Evolutionary conservation across 2,797 vertebrate genomes (phyloP).

Genomic region (Gouania willdenowi): DNA sequence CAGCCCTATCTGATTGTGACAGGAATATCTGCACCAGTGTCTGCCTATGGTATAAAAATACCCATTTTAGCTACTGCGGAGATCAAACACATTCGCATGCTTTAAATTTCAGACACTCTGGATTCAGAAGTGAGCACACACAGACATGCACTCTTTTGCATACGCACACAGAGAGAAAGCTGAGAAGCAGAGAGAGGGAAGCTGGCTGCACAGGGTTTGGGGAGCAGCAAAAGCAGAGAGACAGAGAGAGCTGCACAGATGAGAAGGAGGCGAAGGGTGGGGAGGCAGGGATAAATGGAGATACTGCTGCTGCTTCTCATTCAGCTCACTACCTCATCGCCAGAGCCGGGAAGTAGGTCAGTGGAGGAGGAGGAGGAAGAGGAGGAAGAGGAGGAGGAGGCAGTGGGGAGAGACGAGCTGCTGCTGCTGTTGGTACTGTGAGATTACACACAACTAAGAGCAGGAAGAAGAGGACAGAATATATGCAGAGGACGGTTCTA

Average conservation of each 20-base stretch:
- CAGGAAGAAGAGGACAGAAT: slow-evolving; percentile 7
- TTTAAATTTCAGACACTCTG: slow-evolving; percentile 19
- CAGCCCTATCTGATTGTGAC: too few relatives aligned
- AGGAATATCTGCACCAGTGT: too few relatives aligned
- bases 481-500: slow-evolving; percentile 12
- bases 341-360: slow-evolving; percentile 72
- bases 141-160: slow-evolving; percentile 4
- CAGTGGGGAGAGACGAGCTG: slow-evolving; percentile 24
- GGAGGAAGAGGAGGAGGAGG: slow-evolving; percentile 14
- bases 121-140: slow-evolving; percentile 16
- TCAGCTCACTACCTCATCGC: slow-evolving; percentile 57
- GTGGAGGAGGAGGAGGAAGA: slow-evolving; percentile 45
- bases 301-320: slow-evolving; percentile 67
- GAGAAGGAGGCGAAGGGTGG: slow-evolving; percentile 22
- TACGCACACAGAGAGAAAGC: slow-evolving; percentile 17
- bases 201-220: slow-evolving; percentile 24
- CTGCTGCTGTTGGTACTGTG: slow-evolving; percentile 9
- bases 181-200: slow-evolving; percentile 18
- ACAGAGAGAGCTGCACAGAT: slow-evolving; percentile 8
- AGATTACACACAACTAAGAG: neutral
- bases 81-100: neutral
- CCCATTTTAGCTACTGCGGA: too few relatives aligned
- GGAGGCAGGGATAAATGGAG: slow-evolving; percentile 30
- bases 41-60: too few relatives aligned
- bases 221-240: slow-evolving; percentile 29